Evolutionary conservation across 2,797 vertebrate species (phyloP).

Genomic region (Tachyglossus aculeatus): DNA sequence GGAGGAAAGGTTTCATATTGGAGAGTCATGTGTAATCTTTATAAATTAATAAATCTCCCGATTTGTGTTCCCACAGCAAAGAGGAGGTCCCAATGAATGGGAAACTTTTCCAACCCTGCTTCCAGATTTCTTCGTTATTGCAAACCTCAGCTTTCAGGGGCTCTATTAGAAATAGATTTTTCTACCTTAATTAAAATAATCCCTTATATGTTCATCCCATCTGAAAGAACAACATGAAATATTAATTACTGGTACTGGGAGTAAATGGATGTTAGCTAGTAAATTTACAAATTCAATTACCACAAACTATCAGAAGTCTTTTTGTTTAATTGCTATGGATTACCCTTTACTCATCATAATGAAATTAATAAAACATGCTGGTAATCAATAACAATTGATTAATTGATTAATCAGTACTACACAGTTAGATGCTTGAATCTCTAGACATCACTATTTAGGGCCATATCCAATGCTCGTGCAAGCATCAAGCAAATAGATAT

Average conservation of each 20-base stretch:
- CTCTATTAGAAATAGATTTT: conserved; percentile 30
- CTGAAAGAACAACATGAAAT: conserved; percentile 59
- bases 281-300: conserved; percentile 66
- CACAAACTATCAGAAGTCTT: conserved; percentile 55
- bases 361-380: conserved; percentile 63
- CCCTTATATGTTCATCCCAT: conserved; percentile 53
- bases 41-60: not conserved
- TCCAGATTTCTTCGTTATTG: conserved; percentile 3
- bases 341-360: conserved; percentile 58
- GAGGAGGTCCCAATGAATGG: rapidly evolving
- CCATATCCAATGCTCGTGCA: not conserved
- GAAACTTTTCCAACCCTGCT: not conserved
- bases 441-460: conserved; percentile 52
- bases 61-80: not conserved
- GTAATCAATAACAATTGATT: conserved; percentile 65
- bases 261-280: conserved; percentile 62
- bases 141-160: not conserved
- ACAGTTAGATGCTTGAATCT: conserved; percentile 48
- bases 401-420: conserved; percentile 58
- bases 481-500: not conserved
- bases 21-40: not conserved
- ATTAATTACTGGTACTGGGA: conserved; percentile 58
- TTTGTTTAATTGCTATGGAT: conserved; percentile 68
- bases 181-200: conserved; percentile 52
- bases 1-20: not conserved